These are phyloP conservation scores for Micromesistius poutassou DNA, from an alignment of 2,797 vertebrate genomes.

Conservation along the genomic window DNA sequence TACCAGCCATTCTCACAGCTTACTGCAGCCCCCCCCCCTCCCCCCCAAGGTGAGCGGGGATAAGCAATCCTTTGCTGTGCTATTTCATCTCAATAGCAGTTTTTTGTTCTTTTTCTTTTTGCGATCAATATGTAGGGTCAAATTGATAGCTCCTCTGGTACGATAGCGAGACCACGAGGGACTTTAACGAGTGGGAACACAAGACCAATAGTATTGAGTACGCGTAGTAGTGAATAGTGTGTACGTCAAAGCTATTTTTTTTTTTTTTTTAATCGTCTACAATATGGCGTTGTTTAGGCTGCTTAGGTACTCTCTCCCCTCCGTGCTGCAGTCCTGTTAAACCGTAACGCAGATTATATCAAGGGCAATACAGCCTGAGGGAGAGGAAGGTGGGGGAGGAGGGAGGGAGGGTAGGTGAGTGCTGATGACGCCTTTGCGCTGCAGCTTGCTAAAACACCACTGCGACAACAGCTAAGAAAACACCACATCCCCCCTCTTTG, in stretches of 20 bases:
- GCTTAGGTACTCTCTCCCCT: conserved; percentile 24
- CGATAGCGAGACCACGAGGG: not conserved
- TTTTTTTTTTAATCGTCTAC: not conserved
- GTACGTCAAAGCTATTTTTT: not conserved
- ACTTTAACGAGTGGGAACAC: not conserved
- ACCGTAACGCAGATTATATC: conserved; percentile 55
- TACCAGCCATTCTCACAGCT: conserved; percentile 99
- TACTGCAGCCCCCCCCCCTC: conserved; percentile 74
- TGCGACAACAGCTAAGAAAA: conserved; percentile 32
- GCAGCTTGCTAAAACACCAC: conserved; percentile 33
- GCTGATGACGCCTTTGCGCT: conserved; percentile 42
- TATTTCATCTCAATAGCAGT: not conserved
- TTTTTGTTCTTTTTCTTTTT: not conserved
- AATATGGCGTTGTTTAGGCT: not conserved
- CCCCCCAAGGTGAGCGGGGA: conserved; percentile 21
- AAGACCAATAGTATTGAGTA: no score
- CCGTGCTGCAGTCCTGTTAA: conserved; percentile 50
- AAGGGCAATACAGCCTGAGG: conserved; percentile 48
- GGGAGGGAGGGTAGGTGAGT: conserved; percentile 27
- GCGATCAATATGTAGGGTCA: not conserved
- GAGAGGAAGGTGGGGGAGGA: conserved; percentile 19
- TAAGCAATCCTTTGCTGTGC: not conserved
- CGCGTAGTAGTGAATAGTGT: no score
- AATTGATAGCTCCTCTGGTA: not conserved
- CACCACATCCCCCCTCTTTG: not conserved